phyloP scores from a whole-genome alignment of 2,113 vertebrate species.

The Regulus satrapa region DNA sequence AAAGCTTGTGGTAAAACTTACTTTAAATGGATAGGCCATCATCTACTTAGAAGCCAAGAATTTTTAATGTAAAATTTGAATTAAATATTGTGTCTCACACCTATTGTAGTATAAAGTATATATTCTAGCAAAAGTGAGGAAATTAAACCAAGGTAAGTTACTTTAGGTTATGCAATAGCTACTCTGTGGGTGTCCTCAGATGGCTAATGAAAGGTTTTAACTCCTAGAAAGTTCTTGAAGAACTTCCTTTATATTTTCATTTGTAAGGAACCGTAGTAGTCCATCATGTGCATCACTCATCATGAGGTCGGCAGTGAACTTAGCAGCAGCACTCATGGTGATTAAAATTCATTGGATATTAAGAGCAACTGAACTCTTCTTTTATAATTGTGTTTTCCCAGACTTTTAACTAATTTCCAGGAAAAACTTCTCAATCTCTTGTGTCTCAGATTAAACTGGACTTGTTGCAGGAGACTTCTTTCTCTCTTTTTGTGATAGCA shows the following conservation, averaged over 20 bases:
- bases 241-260: neutral
- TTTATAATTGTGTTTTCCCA: neutral
- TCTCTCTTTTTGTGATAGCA: neutral
- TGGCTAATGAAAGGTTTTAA: neutral
- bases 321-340: neutral
- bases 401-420: neutral
- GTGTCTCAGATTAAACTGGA: neutral
- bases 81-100: neutral
- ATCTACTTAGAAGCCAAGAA: neutral
- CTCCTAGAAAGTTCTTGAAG: neutral
- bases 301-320: neutral
- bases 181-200: neutral
- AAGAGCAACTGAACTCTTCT: neutral
- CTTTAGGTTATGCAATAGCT: neutral
- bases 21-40: neutral
- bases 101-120: neutral
- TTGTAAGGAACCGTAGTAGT: neutral
- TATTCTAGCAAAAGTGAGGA: neutral
- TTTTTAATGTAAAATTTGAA: neutral
- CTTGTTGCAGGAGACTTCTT: neutral
- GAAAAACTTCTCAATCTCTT: neutral
- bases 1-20: neutral
- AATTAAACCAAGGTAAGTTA: neutral
- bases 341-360: neutral
- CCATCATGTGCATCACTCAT: neutral